These are phyloP conservation scores for Leptocoma aspasia DNA, from an alignment of 2,113 vertebrate species.

Conservation along the genomic window DNA sequence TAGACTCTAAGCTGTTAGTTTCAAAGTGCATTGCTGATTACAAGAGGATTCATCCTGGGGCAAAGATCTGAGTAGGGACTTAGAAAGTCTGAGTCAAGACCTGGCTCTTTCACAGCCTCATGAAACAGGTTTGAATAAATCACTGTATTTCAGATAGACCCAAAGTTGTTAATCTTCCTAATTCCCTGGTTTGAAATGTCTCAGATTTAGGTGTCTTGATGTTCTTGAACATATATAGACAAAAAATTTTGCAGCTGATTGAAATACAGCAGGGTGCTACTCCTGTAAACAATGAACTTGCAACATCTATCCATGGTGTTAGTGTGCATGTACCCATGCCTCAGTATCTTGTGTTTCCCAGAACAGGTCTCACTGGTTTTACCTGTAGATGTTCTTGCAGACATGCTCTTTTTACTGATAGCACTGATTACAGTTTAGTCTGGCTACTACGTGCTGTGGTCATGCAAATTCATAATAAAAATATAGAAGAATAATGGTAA, in stretches of 20 bases:
- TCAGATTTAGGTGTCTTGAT: fast-evolving
- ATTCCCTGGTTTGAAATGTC: neutral
- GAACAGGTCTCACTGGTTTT: neutral
- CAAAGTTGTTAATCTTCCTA: neutral
- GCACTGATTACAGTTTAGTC: neutral
- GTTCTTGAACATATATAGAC: neutral
- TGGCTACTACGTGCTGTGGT: neutral
- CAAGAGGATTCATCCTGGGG: neutral
- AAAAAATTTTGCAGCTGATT: neutral
- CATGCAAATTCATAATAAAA: neutral
- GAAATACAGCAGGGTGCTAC: neutral
- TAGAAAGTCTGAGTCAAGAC: neutral
- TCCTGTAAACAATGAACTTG: neutral
- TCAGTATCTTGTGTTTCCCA: neutral
- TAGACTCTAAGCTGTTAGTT: neutral
- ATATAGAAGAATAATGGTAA: neutral
- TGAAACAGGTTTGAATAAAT: neutral
- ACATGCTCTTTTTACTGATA: neutral
- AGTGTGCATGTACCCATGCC: neutral
- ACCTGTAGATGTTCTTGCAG: neutral
- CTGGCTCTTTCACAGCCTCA: neutral
- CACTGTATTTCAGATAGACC: neutral
- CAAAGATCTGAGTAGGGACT: neutral
- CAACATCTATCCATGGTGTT: neutral
- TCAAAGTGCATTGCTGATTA: neutral